Percentiles rank a stretch among this genome's conserved stretches.
Evolutionary conservation across 2,113 vertebrate genomes (phyloP).

Genomic region (Podocnemis expansa): DNA sequence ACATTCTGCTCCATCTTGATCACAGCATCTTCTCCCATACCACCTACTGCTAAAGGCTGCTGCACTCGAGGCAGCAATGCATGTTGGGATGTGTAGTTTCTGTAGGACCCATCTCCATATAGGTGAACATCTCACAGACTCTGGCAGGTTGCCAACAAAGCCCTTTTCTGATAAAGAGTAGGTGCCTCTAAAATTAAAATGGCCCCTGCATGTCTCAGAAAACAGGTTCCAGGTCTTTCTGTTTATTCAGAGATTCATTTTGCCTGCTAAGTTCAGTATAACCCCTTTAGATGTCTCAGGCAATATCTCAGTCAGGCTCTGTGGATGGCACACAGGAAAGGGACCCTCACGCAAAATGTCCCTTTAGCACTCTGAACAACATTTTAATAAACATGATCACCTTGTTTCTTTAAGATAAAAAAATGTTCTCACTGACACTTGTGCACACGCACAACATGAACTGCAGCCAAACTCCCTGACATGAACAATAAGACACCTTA

Average conservation of each 20-base stretch:
- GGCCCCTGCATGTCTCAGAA: background rate
- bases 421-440: background rate
- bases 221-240: background rate
- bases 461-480: background rate
- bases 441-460: background rate
- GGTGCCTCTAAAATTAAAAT: background rate
- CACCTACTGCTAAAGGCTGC: background rate
- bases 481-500: background rate
- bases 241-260: background rate
- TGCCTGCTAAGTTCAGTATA: background rate
- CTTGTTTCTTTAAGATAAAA: background rate
- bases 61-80: background rate
- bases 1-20: background rate
- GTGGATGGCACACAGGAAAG: no score
- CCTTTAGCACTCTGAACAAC: background rate
- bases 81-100: fast-evolving
- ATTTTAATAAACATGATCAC: background rate
- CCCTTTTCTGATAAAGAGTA: background rate
- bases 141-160: background rate
- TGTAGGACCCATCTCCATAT: background rate
- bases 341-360: background rate
- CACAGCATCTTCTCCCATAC: background rate
- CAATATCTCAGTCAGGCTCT: background rate
- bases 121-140: background rate
- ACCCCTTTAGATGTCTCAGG: background rate